Evolutionary conservation across 2,888 invertebrate genomes (phyloP), one percentile per base, ranked within the genome.

Genomic region (Drosophila monieri): DNA sequence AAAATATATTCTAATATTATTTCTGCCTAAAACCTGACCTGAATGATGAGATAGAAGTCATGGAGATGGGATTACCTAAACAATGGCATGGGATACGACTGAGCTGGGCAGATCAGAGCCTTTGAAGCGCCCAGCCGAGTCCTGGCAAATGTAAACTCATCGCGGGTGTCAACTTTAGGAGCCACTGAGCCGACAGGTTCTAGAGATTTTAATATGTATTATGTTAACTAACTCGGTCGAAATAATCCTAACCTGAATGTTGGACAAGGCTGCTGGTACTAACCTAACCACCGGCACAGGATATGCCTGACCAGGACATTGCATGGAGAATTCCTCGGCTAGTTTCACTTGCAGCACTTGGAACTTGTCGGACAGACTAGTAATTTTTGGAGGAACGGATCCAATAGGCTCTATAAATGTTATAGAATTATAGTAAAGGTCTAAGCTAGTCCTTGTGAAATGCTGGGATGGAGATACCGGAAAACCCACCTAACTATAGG

Each of bases 301-400:
- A 92, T 93, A 95, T 37, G 94, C 95, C 91, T 95, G 95, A n/a
- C 95, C 95, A 65, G 95, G 95, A 91, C 95, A 96, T 84, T 95
- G 92, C 87, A 96, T 92, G 30, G 94, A 94, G 81, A 94, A 92
- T 89, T 93, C 93, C 77, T 91, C 90, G 59, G 90, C 91, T 80
- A 92, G 81, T 75, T 92, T 91, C 69, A 78, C 80, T 80, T 94
- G 94, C 88, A 90, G 58, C 15, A 89, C 83, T 80, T 90, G 91
- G 70, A 88, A 89, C 65, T 91, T 89, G 39, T 91, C 91, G 78
- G 93, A 91, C 67, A 94, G 92, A 67, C 94, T 93, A 3, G 75
- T 76, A 76, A 94, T 94, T 90, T 94, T 94, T 6, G 94, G 94
- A 43, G 93, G 92, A 25, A 93, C 93, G 73, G 93, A 93, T 64